Base-by-base conservation (phyloP, 1,140 invertebrate genomes). In the Procambarus virginalis region DNA sequence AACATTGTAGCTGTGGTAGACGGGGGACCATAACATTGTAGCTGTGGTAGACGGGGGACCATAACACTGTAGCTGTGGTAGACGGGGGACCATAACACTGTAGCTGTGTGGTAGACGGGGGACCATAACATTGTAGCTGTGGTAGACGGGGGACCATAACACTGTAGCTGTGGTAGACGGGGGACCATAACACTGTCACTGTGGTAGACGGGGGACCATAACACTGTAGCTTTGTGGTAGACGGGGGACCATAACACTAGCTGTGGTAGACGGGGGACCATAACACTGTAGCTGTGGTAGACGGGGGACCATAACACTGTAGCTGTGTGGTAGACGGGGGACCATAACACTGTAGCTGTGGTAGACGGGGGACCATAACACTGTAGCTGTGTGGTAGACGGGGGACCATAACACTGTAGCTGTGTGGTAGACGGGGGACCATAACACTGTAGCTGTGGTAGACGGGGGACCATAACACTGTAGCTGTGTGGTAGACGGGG, bases 101-200 rank as follows among this genome's bases (percentile, higher is more conserved):
- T n/a, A n/a, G n/a, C n/a, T n/a, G n/a, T n/a, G n/a, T 73, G 82
- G 64, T 75, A 17, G 34, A 5, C 2, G 2, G 14, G 48, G 22
- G 64, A 20, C 34, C 10, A 46, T 46, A 45, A 20, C 49, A 64
- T n/a, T n/a, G n/a, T n/a, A n/a, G n/a, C 46, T 46, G 14, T 73
- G 82, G 68, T 55, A 12, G 34, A 6, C 3, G 2, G 14, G 46
- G n/a, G 34, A 20, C 45, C 10, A 48, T 34, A 20, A 6, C 22
- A 12, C n/a, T n/a, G 12, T 12, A 0, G n/a, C n/a, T n/a, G 12
- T 12, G 2, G n/a, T 20, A 46, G 60, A 5, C 55, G 81, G 1
- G 9, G 60, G 80, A 58, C 64, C 22, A 81, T 34, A 80, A 73
- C 86, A 80, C 86, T 87, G 86, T 8, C 86, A 80, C 86, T 87